phyloP scores from a whole-genome alignment of 1,140 invertebrate genomes.

The Zophobas atratus region DNA sequence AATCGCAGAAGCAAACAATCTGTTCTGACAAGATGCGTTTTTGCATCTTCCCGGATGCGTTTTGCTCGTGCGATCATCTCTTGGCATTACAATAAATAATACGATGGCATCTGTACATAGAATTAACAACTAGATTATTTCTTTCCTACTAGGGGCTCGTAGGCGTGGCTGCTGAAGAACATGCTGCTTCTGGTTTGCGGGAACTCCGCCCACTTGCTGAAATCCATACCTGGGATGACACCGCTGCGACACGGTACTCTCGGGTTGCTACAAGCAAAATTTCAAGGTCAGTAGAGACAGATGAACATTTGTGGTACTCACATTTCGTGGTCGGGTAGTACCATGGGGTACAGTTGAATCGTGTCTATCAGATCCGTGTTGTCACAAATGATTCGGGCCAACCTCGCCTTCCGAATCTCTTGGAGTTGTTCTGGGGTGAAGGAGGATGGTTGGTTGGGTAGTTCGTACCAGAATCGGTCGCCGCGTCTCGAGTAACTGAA shows the following conservation, averaged over 20 bases:
- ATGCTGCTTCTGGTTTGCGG: slow-evolving; percentile 65
- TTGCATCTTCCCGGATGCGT: slow-evolving; percentile 8
- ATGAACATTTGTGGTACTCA: slow-evolving; percentile 69
- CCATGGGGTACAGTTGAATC: slow-evolving; percentile 95
- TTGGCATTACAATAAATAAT: slow-evolving; percentile 46
- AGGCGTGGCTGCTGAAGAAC: slow-evolving; percentile 78
- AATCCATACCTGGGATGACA: slow-evolving; percentile 87
- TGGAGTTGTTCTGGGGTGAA: slow-evolving; percentile 92
- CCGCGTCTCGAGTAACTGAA: slow-evolving; percentile 92
- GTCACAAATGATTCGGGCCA: slow-evolving; percentile 94
- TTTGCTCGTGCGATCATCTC: slow-evolving; percentile 15
- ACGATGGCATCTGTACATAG: slow-evolving; percentile 51
- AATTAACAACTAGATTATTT: slow-evolving; percentile 65
- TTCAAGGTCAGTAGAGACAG: not conserved
- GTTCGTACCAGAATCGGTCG: slow-evolving; percentile 97
- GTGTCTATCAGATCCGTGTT: slow-evolving; percentile 95
- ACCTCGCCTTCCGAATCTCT: slow-evolving; percentile 89
- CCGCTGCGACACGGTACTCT: slow-evolving; percentile 91
- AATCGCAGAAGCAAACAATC: slow-evolving; percentile 26
- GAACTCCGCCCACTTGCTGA: slow-evolving; percentile 90
- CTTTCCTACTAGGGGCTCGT: slow-evolving; percentile 73
- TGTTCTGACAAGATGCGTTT: slow-evolving; percentile 22
- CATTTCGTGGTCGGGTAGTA: slow-evolving; percentile 92
- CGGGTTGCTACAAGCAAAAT: slow-evolving; percentile 81
- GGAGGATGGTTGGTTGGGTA: slow-evolving; percentile 92